These are phyloP conservation scores for Lamprotornis superbus DNA, from an alignment of 2,113 vertebrate genomes.

Conservation along the genomic window DNA sequence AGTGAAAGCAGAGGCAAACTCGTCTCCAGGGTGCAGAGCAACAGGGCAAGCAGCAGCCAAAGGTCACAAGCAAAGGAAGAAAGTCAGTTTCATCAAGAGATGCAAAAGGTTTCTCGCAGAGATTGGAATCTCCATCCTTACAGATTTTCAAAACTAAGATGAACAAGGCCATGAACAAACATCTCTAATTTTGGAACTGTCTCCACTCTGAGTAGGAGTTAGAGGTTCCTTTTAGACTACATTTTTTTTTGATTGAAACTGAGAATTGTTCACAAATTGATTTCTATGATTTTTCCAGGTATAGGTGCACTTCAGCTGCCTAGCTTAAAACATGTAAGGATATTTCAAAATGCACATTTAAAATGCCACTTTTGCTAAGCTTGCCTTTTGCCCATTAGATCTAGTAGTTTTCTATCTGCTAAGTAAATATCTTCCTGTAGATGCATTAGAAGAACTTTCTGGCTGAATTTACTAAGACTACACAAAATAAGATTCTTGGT, in stretches of 20 bases:
- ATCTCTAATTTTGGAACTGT: neutral
- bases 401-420: neutral
- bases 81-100: neutral
- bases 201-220: neutral
- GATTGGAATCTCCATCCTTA: neutral
- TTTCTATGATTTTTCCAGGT: neutral
- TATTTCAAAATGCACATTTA: neutral
- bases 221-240: neutral
- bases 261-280: neutral
- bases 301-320: neutral
- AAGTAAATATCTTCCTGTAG: neutral
- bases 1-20: neutral
- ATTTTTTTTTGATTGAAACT: neutral
- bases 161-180: neutral
- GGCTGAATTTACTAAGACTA: neutral
- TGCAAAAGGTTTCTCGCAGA: neutral
- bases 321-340: neutral
- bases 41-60: neutral
- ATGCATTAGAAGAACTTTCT: neutral
- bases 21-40: accelerated
- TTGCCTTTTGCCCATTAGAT: neutral
- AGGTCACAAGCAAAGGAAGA: neutral
- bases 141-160: neutral
- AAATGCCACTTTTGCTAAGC: neutral
- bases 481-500: neutral